Percentiles rank a stretch among this genome's conserved stretches.
Conservation (phyloP, 1,140 invertebrate species). For the Metaphire vulgaris region DNA sequence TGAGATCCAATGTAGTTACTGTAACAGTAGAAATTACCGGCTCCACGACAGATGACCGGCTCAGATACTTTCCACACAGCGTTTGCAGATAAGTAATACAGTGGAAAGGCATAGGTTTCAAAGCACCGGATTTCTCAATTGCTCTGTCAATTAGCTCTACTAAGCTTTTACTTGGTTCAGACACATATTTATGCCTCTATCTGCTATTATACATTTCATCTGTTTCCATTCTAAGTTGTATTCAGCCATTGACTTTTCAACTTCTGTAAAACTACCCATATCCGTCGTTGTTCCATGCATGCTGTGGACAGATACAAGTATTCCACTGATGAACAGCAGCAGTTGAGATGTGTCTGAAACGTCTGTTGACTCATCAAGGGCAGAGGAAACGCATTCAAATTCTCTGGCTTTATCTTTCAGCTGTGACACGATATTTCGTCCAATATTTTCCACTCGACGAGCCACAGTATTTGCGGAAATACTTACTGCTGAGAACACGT, state of each 20-base stretch:
- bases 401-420: not conserved
- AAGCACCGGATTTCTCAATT: not conserved
- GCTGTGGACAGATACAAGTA: not conserved
- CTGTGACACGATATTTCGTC: not conserved
- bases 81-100: not conserved
- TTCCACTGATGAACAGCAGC: not conserved
- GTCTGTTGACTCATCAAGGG: not conserved
- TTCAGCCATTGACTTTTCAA: not conserved
- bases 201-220: not conserved
- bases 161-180: not conserved
- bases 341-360: not conserved
- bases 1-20: not conserved
- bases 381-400: not conserved
- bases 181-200: not conserved
- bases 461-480: not conserved
- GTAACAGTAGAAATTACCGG: not conserved
- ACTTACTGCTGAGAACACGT: not conserved
- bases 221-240: not conserved
- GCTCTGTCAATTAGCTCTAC: not conserved
- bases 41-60: not conserved
- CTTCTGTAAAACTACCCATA: not conserved
- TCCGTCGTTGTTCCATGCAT: not conserved
- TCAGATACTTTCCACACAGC: not conserved
- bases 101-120: not conserved
- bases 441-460: not conserved